Evolutionary conservation across 2,888 invertebrate genomes (phyloP).

Genomic region (Lymantria monacha): DNA sequence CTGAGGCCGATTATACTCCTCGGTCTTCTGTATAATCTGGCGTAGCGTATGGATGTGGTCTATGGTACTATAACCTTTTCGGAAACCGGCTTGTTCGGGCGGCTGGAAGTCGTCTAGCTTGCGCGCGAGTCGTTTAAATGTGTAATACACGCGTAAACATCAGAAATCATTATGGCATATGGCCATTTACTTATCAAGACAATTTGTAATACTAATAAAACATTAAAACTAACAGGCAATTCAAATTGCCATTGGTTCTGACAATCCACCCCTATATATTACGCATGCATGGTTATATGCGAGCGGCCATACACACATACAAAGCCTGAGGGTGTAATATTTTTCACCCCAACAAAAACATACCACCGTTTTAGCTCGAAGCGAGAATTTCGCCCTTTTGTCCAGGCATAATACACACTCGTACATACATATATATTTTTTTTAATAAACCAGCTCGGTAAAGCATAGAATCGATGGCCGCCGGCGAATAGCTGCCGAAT

Average conservation of each 20-base stretch:
- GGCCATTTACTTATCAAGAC: conserved; percentile 1
- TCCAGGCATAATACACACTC: conserved; percentile 61
- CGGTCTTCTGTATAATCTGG: too few relatives aligned
- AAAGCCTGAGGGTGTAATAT: conserved; percentile 78
- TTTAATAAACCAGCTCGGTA: conserved; percentile 57
- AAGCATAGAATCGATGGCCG: conserved; percentile 66
- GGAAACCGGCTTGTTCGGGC: too few relatives aligned
- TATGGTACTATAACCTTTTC: too few relatives aligned
- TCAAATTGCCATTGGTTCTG: conserved; percentile 39
- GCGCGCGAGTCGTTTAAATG: too few relatives aligned
- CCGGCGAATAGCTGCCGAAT: conserved; percentile 65
- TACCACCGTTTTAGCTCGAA: conserved; percentile 43
- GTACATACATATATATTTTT: conserved; percentile 38
- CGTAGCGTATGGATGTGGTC: too few relatives aligned
- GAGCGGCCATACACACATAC: conserved; percentile 47
- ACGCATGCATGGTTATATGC: conserved; percentile 38
- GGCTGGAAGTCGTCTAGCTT: too few relatives aligned
- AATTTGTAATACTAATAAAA: conserved; percentile 38
- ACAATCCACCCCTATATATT: conserved; percentile 26
- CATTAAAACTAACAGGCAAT: conserved; percentile 45
- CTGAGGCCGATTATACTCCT: too few relatives aligned
- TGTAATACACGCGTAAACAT: too few relatives aligned
- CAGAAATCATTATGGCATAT: too few relatives aligned
- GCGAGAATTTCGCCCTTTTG: conserved; percentile 59
- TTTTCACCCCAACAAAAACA: conserved; percentile 78